Base-by-base conservation (phyloP, 2,797 vertebrate species). In the Lacerta agilis region DNA sequence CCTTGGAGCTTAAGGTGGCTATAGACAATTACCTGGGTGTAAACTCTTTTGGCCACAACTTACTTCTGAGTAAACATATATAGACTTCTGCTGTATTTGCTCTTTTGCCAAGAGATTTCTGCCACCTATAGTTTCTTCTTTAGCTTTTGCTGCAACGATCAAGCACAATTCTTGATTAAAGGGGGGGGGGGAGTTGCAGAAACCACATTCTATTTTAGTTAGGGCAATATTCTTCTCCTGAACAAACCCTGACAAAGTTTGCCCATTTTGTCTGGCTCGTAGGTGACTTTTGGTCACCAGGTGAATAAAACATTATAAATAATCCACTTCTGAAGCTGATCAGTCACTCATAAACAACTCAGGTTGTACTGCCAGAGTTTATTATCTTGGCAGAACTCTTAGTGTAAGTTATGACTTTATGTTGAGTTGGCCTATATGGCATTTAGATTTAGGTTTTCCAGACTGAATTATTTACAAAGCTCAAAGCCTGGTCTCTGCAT, bases 381-480 rank as follows among this genome's bases (percentile, higher is more conserved):
- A 18, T 83, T 81, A 2, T 23, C 0, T 82, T 87, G 71, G 1
- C 84, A 13, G 4, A 81, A 2, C 8, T 61, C 36, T 76, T 91
- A 43, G 23, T 82, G 61, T n/a, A 4, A 67, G 81, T 43, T 89
- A 18, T 3, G 82, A 29, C 5, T 91, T 91, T 79, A 69, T 89
- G 45, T 43, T 92, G n/a, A 89, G 43, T 67, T 85, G 87, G n/a
- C 38, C 41, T 45, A 38, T 29, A 92, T 83, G 67, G 9, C 0
- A 69, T 85, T 92, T 92, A 84, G 79, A 93, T 92, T 93, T 88
- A 86, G 0, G 11, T 0, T 87, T 87, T 88, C 3, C 83, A 15
- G 3, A 17, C 61, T 87, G 89, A 90, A 87, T 5, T 87, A 66
- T 3, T 23, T 85, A 81, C 89, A 91, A 87, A 15, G 92, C 90